Evolutionary conservation across 2,113 vertebrate species (phyloP).

Genomic region (Anhinga anhinga): DNA sequence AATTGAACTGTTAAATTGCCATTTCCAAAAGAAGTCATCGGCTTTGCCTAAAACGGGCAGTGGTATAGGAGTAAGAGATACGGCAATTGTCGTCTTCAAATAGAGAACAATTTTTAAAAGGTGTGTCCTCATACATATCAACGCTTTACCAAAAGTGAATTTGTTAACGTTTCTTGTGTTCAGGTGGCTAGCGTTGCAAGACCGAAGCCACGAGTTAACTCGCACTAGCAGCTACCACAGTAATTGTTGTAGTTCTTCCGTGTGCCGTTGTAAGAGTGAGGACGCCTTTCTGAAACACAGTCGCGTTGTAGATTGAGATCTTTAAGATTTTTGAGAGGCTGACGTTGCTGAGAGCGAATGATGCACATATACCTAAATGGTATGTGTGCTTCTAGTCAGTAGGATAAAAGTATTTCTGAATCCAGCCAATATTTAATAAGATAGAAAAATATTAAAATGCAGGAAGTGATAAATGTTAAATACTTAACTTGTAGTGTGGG

Average conservation of each 20-base stretch:
- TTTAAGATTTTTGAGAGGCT: not conserved
- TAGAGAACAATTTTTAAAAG: not conserved
- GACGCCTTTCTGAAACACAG: not conserved
- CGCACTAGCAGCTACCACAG: not conserved
- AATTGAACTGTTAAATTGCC: not conserved
- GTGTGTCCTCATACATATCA: rapidly evolving
- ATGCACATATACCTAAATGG: not conserved
- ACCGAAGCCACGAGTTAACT: not conserved
- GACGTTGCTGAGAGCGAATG: not conserved
- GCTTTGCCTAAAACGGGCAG: not conserved
- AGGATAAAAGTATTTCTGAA: not conserved
- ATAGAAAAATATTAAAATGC: not conserved
- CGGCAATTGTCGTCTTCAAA: not conserved
- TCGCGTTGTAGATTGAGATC: rapidly evolving
- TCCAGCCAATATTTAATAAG: not conserved
- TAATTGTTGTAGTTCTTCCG: not conserved
- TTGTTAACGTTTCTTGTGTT: not conserved
- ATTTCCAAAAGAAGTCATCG: not conserved
- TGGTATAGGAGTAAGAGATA: not conserved
- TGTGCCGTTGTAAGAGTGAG: not conserved
- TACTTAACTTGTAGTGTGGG: too few species aligned
- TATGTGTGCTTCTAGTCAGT: not conserved
- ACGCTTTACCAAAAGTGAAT: not conserved
- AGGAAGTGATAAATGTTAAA: not conserved
- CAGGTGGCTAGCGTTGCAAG: not conserved